phyloP scores from a whole-genome alignment of 2,888 invertebrate species.

The Leucophora obtusa region DNA sequence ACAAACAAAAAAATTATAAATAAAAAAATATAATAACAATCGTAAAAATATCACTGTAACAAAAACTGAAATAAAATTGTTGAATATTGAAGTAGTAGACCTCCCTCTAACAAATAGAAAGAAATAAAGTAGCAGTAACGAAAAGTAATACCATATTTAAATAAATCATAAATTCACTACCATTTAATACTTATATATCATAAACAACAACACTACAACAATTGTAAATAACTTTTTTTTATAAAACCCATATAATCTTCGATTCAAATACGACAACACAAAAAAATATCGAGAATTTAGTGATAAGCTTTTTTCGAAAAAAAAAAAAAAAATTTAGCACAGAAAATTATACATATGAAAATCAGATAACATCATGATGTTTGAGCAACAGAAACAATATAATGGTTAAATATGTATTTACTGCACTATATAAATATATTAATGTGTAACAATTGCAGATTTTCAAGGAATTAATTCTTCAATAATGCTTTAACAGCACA shows the following conservation, averaged over 20 bases:
- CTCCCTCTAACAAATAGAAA: neutral
- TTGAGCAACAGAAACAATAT: slow-evolving; percentile 17
- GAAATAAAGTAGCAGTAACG: neutral
- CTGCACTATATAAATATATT: neutral
- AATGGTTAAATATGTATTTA: neutral
- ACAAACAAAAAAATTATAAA: slow-evolving; percentile 8
- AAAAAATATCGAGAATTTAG: neutral
- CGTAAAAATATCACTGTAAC: slow-evolving; percentile 7
- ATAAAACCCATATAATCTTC: neutral
- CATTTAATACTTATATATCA: neutral
- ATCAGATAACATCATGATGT: slow-evolving; percentile 45
- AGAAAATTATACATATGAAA: slow-evolving; percentile 17
- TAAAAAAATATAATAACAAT: neutral
- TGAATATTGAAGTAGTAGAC: neutral
- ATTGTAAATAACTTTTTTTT: neutral
- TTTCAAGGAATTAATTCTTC: too few relatives aligned
- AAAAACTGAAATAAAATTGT: neutral
- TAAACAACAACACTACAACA: neutral
- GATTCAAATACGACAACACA: neutral
- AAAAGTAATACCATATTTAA: slow-evolving; percentile 30
- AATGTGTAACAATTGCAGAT: too few relatives aligned
- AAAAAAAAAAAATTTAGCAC: slow-evolving; percentile 16
- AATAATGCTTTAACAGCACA: too few relatives aligned
- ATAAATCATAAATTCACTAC: slow-evolving; percentile 29
- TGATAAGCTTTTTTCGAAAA: neutral